A percentile compares a stretch with the other conserved stretches of the same genome.
Evolutionary conservation across 2,113 vertebrate species (phyloP).

Genomic region (Paralichthys olivaceus): DNA sequence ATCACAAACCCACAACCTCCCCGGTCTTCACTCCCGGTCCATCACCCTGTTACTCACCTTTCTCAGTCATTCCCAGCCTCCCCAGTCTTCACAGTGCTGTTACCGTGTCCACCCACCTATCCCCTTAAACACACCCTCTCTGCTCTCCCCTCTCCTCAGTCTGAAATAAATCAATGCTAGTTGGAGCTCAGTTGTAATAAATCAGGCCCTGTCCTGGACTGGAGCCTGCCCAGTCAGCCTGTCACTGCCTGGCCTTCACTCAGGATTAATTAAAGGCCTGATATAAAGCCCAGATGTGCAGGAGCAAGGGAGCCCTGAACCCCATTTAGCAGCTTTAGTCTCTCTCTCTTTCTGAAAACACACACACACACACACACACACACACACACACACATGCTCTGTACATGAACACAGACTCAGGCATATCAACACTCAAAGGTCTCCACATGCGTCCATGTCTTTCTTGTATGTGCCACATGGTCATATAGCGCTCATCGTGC

Average conservation of each 20-base stretch:
- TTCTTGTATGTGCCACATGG: constrained; percentile 40
- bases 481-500: constrained; percentile 10
- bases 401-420: background rate
- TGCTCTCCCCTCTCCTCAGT: constrained; percentile 76
- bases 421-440: constrained; percentile 17
- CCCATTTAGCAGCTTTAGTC: constrained; percentile 46
- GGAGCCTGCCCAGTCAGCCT: constrained; percentile 99
- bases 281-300: constrained; percentile 99
- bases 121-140: constrained; percentile 67
- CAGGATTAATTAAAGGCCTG: constrained; percentile 99
- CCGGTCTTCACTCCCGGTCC: constrained; percentile 7
- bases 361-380: constrained; percentile 10
- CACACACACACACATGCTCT: background rate
- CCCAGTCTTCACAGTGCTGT: constrained; percentile 84
- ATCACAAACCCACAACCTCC: constrained; percentile 24
- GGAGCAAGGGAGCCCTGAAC: constrained; percentile 84
- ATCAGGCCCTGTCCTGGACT: constrained; percentile 97
- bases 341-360: constrained; percentile 19
- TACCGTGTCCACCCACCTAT: constrained; percentile 86
- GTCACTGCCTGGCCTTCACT: constrained; percentile 99
- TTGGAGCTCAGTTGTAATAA: constrained; percentile 97
- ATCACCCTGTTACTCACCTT: constrained; percentile 49
- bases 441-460: constrained; percentile 42
- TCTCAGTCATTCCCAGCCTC: constrained; percentile 40
- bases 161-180: constrained; percentile 98